Conservation (phyloP, 2,888 invertebrate species). For the Agrochola macilenta region DNA sequence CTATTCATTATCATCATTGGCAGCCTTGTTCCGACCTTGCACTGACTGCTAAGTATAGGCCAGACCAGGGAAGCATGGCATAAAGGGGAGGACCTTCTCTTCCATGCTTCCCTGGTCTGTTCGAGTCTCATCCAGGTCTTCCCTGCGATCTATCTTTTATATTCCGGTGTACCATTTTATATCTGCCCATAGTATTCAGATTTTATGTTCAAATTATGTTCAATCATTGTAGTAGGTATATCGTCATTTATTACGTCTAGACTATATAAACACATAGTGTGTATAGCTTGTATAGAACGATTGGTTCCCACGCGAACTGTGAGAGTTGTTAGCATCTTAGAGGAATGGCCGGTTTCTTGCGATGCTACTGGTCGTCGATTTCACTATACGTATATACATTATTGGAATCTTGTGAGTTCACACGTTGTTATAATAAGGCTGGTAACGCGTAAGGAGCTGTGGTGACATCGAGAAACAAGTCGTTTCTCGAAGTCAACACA, state of each 20-base stretch:
- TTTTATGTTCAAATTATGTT: not conserved
- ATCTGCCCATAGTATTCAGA: not conserved
- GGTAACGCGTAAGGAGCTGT: not conserved
- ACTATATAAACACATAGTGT: conserved; percentile 9
- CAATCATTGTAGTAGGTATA: not conserved
- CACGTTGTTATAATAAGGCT: conserved; percentile 9
- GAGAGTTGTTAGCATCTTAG: conserved; percentile 42
- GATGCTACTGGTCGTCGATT: conserved; percentile 43
- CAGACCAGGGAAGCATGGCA: no score
- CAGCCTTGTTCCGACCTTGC: no score
- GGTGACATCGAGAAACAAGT: not conserved
- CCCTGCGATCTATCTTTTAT: not conserved
- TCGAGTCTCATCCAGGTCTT: no score
- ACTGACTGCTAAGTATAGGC: no score
- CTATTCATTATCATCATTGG: no score
- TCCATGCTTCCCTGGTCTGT: no score
- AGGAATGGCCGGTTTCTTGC: conserved; percentile 41
- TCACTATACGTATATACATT: conserved; percentile 51
- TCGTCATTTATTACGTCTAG: conserved; percentile 33
- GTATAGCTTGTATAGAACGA: conserved; percentile 15
- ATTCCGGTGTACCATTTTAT: not conserved
- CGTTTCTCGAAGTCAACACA: not conserved
- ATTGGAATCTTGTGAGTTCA: conserved; percentile 35
- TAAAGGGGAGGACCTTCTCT: no score
- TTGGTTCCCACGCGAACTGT: conserved; percentile 56